Conservation (phyloP, 2,797 vertebrate genomes). For the Percopsis omiscomaycus region DNA sequence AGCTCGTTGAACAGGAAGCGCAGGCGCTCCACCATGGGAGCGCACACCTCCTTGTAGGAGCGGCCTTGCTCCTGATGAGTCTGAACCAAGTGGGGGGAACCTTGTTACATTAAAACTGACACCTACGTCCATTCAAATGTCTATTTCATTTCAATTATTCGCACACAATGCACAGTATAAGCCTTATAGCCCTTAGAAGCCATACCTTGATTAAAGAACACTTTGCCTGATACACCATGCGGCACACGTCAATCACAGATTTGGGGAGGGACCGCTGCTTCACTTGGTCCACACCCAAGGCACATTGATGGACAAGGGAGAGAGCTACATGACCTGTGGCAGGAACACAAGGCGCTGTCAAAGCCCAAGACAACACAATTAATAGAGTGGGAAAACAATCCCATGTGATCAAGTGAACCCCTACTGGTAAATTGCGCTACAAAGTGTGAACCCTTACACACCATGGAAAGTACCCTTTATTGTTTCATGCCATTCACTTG, state of each 20-base stretch:
- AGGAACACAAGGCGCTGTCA: constrained; percentile 10
- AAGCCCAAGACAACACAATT: background rate
- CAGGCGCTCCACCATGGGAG: constrained; percentile 94
- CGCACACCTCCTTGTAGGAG: constrained; percentile 98
- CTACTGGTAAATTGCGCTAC: background rate
- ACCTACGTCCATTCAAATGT: background rate
- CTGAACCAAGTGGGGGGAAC: constrained; percentile 61
- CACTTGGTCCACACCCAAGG: constrained; percentile 91
- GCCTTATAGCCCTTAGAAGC: background rate
- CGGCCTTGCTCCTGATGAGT: constrained; percentile 98
- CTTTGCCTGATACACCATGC: constrained; percentile 98
- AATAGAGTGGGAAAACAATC: background rate
- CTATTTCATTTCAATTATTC: too few relatives aligned
- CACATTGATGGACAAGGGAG: constrained; percentile 89
- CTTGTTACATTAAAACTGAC: background rate
- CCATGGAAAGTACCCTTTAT: background rate
- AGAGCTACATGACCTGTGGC: constrained; percentile 89
- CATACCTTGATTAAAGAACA: constrained; percentile 96
- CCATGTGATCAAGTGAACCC: background rate
- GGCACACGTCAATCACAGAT: constrained; percentile 95
- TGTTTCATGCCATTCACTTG: too few relatives aligned
- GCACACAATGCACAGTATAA: too few relatives aligned
- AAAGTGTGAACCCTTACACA: background rate
- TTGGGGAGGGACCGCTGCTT: constrained; percentile 93
- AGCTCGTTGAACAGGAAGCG: constrained; percentile 96